phyloP scores from a whole-genome alignment of 1,140 invertebrate genomes.

The Zaprionus nigranus region DNA sequence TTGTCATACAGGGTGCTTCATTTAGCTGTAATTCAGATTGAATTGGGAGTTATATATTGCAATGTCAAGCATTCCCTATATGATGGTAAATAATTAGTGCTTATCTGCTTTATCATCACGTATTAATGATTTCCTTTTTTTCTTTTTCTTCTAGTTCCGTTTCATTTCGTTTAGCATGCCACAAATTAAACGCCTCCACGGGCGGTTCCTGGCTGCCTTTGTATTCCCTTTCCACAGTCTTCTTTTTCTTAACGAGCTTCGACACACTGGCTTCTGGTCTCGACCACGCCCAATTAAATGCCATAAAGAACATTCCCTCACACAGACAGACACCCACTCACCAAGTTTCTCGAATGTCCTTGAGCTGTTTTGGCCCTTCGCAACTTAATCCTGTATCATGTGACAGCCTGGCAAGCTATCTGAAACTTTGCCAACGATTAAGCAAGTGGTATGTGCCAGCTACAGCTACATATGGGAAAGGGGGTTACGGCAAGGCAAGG shows the following conservation, averaged over 20 bases:
- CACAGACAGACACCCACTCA: constrained; percentile 5
- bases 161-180: constrained; percentile 5
- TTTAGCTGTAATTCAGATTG: background rate
- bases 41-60: no score
- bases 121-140: background rate
- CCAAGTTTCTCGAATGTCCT: constrained; percentile 54
- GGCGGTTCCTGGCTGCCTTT: constrained; percentile 37
- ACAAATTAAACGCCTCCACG: constrained; percentile 46
- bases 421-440: constrained; percentile 52
- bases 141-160: background rate
- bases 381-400: constrained; percentile 64
- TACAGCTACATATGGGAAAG: background rate
- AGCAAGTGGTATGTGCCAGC: constrained; percentile 14
- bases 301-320: constrained; percentile 28
- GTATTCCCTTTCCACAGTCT: constrained; percentile 7
- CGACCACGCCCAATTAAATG: constrained; percentile 52
- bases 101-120: constrained; percentile 11
- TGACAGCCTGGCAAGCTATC: constrained; percentile 37
- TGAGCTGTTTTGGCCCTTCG: constrained; percentile 54
- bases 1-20: constrained; percentile 58
- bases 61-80: background rate
- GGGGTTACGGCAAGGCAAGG: no score
- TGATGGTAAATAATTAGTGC: background rate
- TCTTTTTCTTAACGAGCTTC: constrained; percentile 47
- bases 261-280: constrained; percentile 4